Evolutionary conservation across 2,888 invertebrate genomes (phyloP).

Genomic region (Lacanobia oleracea): DNA sequence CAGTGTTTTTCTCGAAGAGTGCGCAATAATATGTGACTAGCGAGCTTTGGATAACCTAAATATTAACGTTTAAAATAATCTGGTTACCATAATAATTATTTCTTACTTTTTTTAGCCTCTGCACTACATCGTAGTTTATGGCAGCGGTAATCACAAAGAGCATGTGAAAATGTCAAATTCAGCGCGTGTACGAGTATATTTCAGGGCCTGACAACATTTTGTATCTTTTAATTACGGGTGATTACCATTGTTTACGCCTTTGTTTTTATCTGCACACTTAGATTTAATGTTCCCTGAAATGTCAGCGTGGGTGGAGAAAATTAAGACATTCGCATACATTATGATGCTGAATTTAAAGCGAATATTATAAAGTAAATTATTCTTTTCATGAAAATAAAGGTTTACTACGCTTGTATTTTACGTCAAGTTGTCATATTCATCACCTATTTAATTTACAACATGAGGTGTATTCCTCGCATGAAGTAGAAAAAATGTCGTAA

Average conservation of each 20-base stretch:
- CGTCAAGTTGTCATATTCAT: conserved; percentile 25
- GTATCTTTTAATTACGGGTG: conserved; percentile 34
- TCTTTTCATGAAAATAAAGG: conserved; percentile 11
- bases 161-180: conserved; percentile 6
- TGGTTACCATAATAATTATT: neutral
- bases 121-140: neutral
- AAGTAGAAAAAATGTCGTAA: conserved; percentile 47
- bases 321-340: conserved; percentile 22
- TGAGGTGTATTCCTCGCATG: neutral
- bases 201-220: conserved; percentile 17
- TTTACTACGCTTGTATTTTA: conserved; percentile 16
- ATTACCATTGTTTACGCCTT: conserved; percentile 44
- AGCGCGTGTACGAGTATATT: neutral
- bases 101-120: neutral
- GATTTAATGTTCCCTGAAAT: conserved; percentile 48
- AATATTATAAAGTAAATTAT: conserved; percentile 27
- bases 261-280: conserved; percentile 46
- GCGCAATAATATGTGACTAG: neutral
- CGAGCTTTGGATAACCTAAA: neutral
- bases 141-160: neutral
- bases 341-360: conserved; percentile 40
- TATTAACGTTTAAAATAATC: neutral
- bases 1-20: neutral
- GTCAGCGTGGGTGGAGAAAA: conserved; percentile 31
- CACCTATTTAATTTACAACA: conserved; percentile 15